Evolutionary conservation across 2,113 vertebrate genomes (phyloP).

Genomic region (Gavialis gangeticus): DNA sequence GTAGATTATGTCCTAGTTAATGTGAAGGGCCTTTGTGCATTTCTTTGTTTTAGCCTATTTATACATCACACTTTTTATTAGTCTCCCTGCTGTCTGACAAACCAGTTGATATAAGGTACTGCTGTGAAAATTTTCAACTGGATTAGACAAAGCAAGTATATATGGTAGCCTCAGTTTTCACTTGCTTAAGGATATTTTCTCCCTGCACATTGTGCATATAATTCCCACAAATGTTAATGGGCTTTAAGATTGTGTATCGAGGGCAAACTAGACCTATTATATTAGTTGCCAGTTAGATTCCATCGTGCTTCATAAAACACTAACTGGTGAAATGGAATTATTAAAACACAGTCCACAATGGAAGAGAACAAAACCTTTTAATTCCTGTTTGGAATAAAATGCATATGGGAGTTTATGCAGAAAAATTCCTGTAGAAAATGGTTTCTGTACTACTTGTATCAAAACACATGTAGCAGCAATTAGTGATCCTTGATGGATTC

Average conservation of each 20-base stretch:
- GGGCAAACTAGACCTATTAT: constrained; percentile 50
- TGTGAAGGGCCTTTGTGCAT: constrained; percentile 44
- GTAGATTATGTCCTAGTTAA: constrained; percentile 60
- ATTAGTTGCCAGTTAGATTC: constrained; percentile 51
- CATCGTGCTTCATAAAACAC: constrained; percentile 59
- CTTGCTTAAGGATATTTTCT: constrained; percentile 52
- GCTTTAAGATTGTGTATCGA: constrained; percentile 50
- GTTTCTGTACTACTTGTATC: constrained; percentile 14
- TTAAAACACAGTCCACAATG: constrained; percentile 42
- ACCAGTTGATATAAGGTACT: constrained; percentile 49
- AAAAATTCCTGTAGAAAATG: neutral
- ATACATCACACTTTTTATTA: constrained; percentile 62
- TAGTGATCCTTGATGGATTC: constrained; percentile 53
- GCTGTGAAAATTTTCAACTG: constrained; percentile 52
- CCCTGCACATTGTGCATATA: constrained; percentile 25
- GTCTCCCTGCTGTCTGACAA: constrained; percentile 67
- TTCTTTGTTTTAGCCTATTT: constrained; percentile 46
- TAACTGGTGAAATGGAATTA: constrained; percentile 62
- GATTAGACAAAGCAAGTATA: neutral
- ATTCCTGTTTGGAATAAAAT: constrained; percentile 49
- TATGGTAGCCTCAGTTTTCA: constrained; percentile 31
- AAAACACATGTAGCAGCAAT: constrained; percentile 48
- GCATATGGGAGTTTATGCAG: neutral
- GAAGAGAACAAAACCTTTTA: constrained; percentile 49
- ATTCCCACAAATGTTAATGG: constrained; percentile 63